These are phyloP conservation scores for Trogon surrucura DNA, from an alignment of 2,113 vertebrate species.

Conservation along the genomic window DNA sequence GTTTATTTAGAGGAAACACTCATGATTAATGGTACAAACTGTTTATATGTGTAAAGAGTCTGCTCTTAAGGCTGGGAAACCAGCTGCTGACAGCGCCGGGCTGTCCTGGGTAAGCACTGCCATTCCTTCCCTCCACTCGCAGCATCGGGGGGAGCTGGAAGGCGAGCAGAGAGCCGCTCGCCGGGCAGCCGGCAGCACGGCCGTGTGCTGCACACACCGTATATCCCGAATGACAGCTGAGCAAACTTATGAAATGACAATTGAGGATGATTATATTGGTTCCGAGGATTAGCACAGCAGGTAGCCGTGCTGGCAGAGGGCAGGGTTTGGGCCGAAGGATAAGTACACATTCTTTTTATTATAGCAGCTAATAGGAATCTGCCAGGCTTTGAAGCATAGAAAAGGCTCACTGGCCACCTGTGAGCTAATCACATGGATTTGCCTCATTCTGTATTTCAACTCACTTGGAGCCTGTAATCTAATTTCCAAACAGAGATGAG, in stretches of 20 bases:
- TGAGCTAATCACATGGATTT: constrained; percentile 47
- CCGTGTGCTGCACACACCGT: neutral
- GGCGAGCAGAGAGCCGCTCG: rapidly evolving
- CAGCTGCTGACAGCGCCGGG: neutral
- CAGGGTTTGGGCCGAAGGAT: constrained; percentile 71
- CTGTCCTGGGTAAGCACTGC: neutral
- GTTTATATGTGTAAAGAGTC: neutral
- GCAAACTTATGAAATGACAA: constrained; percentile 37
- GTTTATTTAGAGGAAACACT: neutral
- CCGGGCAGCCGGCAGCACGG: neutral
- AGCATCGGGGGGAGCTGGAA: neutral
- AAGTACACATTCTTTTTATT: constrained; percentile 74
- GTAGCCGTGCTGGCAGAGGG: constrained; percentile 55
- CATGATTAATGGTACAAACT: neutral
- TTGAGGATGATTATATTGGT: constrained; percentile 45
- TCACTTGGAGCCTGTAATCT: constrained; percentile 45
- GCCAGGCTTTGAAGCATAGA: constrained; percentile 72
- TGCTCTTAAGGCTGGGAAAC: neutral
- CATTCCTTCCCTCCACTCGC: rapidly evolving
- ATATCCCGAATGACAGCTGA: constrained; percentile 31
- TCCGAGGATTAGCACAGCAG: constrained; percentile 64
- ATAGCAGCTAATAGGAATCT: constrained; percentile 76
- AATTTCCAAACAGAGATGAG: constrained; percentile 50
- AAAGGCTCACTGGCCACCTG: constrained; percentile 52
- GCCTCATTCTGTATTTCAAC: constrained; percentile 25